Percentiles rank a stretch among this genome's conserved stretches.
phyloP scores from a whole-genome alignment of 2,797 vertebrate genomes.

The Danio kyathit region DNA sequence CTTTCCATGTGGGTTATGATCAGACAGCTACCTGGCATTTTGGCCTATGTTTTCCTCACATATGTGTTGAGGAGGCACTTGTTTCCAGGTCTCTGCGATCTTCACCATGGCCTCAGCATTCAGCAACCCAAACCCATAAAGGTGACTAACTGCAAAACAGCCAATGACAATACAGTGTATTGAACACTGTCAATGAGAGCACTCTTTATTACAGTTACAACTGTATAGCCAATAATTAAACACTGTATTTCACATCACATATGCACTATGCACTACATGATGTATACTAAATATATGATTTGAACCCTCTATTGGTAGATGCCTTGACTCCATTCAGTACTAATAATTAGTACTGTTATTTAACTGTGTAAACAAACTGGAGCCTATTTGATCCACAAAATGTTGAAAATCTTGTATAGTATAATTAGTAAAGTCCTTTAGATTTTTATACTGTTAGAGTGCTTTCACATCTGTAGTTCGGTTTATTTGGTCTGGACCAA shows the following conservation, averaged over 20 bases:
- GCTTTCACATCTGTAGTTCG: too few relatives aligned
- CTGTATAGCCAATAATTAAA: background rate
- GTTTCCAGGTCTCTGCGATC: conserved; percentile 92
- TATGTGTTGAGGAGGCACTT: conserved; percentile 88
- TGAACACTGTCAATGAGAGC: background rate
- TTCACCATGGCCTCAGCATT: conserved; percentile 95
- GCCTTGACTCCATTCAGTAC: background rate
- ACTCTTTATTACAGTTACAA: background rate
- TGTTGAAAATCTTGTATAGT: too few relatives aligned
- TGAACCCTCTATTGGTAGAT: background rate
- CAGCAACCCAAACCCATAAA: conserved; percentile 96
- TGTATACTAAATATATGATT: background rate
- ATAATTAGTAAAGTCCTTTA: too few relatives aligned
- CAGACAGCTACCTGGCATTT: conserved; percentile 85
- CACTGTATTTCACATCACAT: background rate
- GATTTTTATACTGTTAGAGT: too few relatives aligned
- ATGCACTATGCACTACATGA: background rate
- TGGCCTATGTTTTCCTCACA: conserved; percentile 88
- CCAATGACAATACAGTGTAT: conserved; percentile 17
- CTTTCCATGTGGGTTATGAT: too few relatives aligned
- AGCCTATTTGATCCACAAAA: too few relatives aligned
- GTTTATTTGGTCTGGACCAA: too few relatives aligned
- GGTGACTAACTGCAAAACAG: conserved; percentile 89
- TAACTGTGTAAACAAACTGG: too few relatives aligned
- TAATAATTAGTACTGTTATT: too few relatives aligned